Percentiles rank a stretch among this genome's conserved stretches.
Conservation (phyloP, 2,797 vertebrate genomes). For the Anabas testudineus region DNA sequence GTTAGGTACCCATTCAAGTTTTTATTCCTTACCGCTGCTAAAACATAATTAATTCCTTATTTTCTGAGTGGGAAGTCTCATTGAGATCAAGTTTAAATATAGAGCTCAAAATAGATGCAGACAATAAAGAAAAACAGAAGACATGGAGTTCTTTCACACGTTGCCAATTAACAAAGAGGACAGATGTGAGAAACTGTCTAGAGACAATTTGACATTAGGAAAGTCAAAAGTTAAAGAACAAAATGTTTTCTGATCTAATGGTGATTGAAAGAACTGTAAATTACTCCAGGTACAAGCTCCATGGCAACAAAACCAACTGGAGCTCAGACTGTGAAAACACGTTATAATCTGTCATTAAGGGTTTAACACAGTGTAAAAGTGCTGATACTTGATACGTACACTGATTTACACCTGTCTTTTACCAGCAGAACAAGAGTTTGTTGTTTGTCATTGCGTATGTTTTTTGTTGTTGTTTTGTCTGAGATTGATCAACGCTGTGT, state of each 20-base stretch:
- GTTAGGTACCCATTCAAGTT: conserved; percentile 16
- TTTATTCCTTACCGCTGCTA: conserved; percentile 18
- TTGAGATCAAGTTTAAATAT: conserved; percentile 26
- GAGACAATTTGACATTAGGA: conserved; percentile 15
- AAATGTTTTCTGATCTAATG: conserved; percentile 16
- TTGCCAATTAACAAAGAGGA: conserved; percentile 46
- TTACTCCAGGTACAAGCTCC: neutral
- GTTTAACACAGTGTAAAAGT: neutral
- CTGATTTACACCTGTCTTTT: neutral
- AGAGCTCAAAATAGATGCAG: conserved; percentile 9
- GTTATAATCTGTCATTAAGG: neutral
- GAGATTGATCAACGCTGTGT: conserved; percentile 29
- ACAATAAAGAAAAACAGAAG: conserved; percentile 12
- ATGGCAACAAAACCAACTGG: neutral
- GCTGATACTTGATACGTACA: neutral
- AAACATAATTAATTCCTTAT: conserved; percentile 41
- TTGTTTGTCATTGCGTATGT: conserved; percentile 3
- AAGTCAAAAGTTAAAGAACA: conserved; percentile 37
- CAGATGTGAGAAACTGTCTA: conserved; percentile 26
- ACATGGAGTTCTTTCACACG: neutral
- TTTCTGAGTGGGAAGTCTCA: conserved; percentile 5
- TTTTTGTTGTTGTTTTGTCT: conserved; percentile 2
- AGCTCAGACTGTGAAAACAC: conserved; percentile 4
- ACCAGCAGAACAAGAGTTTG: conserved; percentile 14
- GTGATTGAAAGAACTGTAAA: conserved; percentile 20